Percentiles rank a stretch among this genome's conserved stretches.
phyloP scores from a whole-genome alignment of 2,888 invertebrate genomes.

The Lasioglossum marginatum region DNA sequence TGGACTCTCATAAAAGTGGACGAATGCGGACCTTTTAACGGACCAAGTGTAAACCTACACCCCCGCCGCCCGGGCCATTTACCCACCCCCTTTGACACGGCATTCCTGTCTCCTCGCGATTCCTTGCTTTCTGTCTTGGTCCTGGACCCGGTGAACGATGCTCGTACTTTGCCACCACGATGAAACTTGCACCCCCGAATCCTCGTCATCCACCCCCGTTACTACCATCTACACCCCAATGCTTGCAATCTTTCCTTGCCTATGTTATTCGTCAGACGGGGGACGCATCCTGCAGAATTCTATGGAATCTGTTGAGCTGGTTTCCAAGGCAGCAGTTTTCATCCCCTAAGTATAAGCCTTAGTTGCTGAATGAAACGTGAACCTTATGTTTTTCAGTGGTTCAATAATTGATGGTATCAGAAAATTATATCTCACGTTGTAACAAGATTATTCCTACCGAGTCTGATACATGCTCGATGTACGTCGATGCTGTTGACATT shows the following conservation, averaged over 20 bases:
- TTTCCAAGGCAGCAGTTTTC: neutral
- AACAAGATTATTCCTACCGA: neutral
- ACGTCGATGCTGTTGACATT: neutral
- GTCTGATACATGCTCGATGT: neutral
- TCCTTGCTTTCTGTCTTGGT: constrained; percentile 41
- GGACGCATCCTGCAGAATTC: neutral
- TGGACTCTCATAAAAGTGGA: constrained; percentile 52
- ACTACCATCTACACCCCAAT: neutral
- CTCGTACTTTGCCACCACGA: constrained; percentile 51
- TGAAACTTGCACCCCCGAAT: constrained; percentile 58
- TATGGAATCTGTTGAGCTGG: neutral
- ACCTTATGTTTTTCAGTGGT: neutral
- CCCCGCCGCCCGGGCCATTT: constrained; percentile 16
- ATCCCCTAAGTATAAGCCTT: neutral
- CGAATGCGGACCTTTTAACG: constrained; percentile 62
- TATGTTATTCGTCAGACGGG: constrained; percentile 51
- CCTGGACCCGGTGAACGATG: constrained; percentile 61
- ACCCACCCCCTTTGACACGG: constrained; percentile 3
- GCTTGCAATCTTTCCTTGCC: constrained; percentile 12
- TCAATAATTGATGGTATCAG: neutral
- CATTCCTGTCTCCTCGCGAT: constrained; percentile 23
- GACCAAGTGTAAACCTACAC: constrained; percentile 60
- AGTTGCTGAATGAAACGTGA: neutral
- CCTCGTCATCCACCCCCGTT: constrained; percentile 38
- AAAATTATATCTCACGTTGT: neutral